Base-by-base conservation (phyloP, 2,797 vertebrate genomes). In the Danio kyathit region DNA sequence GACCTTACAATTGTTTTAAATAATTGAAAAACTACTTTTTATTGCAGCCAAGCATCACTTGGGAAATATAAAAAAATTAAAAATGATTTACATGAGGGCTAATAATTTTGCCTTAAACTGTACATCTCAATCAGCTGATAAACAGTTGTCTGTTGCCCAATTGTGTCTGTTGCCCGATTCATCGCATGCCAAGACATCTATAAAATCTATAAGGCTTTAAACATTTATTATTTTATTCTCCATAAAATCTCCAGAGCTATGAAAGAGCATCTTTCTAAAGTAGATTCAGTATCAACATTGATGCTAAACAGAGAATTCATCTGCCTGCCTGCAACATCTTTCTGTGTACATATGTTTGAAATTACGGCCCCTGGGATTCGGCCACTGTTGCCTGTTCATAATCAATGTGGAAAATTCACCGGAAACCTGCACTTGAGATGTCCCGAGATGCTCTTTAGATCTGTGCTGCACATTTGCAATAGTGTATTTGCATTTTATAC, bases 381-480 rank as follows among this genome's bases (percentile, higher is more conserved):
- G 17, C 40, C 74, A 56, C 61, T 72, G 69, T 69, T n/a, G 38
- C 54, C 61, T 38, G 54, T 48, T 71, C n/a, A 43, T 82, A 75
- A 73, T 74, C 21, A 19, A 49, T 40, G 51, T 71, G 46, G 80
- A 81, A 84, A 76, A 64, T 48, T 54, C 63, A 71, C 76, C 64
- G 75, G 81, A 87, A 83, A 63, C 72, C 60, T 44, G 70, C 29
- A 84, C 52, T 29, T 29, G 29, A 29, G 29, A 1, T 29, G 60
- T 79, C 81, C 74, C 80, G 61, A 65, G 46, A 63, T 52, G 75
- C 72, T 63, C 70, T 61, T 44, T 48, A 49, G 41, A 14, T 65
- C 21, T 82, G 67, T 69, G 29, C 29, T 67, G 61, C 65, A 69
- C 69, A 44, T 71, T 80, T 75, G 80, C 83, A 85, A 84, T 82